These are phyloP conservation scores for Torymus auratus DNA, from an alignment of 2,888 invertebrate species.

Conservation along the genomic window DNA sequence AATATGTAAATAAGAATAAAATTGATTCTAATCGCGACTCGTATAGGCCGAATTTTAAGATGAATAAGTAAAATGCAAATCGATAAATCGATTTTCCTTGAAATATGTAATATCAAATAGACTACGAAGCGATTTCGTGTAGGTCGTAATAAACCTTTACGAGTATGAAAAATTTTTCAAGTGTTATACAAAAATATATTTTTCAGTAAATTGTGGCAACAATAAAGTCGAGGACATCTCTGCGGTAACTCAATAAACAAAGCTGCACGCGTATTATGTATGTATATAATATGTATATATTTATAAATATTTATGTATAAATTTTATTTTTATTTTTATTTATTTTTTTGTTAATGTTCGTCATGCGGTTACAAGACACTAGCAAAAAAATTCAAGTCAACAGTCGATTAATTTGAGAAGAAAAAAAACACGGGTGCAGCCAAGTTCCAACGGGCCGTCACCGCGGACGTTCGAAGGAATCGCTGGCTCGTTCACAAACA, in stretches of 20 bases:
- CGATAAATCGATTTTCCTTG: too few species aligned
- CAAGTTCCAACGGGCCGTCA: slow-evolving; percentile 63
- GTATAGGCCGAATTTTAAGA: too few species aligned
- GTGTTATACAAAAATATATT: too few species aligned
- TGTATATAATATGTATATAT: not conserved
- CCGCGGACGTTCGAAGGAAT: slow-evolving; percentile 60
- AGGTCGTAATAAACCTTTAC: too few species aligned
- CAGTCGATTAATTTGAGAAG: slow-evolving; percentile 71
- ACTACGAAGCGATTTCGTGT: too few species aligned
- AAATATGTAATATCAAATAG: too few species aligned
- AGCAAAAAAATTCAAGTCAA: slow-evolving; percentile 71
- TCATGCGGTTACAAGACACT: slow-evolving; percentile 74
- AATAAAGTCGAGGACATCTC: slow-evolving; percentile 22
- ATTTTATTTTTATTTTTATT: too few species aligned
- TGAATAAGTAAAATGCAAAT: too few species aligned
- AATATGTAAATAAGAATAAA: too few species aligned
- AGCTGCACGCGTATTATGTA: slow-evolving; percentile 56
- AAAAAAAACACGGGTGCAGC: slow-evolving; percentile 65
- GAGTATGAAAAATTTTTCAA: too few species aligned
- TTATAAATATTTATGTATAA: not conserved
- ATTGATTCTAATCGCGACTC: too few species aligned
- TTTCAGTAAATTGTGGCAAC: too few species aligned
- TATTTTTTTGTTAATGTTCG: slow-evolving; percentile 61
- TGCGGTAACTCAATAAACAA: slow-evolving; percentile 53
- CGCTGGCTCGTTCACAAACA: slow-evolving; percentile 48